A percentile compares a stretch with the other conserved stretches of the same genome.
These are phyloP conservation scores for Ibidorhyncha struthersii DNA, from an alignment of 2,113 vertebrate species.

Conservation along the genomic window DNA sequence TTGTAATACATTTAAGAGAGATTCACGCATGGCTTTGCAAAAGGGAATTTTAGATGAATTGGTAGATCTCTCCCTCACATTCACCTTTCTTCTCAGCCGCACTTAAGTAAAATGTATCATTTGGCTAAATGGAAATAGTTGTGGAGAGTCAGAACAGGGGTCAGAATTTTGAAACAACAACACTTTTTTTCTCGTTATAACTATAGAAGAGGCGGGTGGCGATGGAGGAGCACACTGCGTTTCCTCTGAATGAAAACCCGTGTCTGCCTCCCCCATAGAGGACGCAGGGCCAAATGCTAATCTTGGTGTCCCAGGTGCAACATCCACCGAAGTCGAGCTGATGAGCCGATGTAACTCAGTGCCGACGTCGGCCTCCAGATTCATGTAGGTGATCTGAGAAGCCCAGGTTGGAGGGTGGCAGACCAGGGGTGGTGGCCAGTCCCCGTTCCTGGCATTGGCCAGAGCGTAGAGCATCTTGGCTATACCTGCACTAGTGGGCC, in stretches of 20 bases:
- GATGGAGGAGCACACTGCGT: neutral
- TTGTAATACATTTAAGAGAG: constrained; percentile 70
- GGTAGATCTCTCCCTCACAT: constrained; percentile 34
- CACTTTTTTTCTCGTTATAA: neutral
- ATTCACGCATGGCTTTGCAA: constrained; percentile 46
- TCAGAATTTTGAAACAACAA: constrained; percentile 38
- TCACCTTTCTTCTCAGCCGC: constrained; percentile 50
- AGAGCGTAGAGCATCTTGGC: neutral
- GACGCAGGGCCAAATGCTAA: neutral
- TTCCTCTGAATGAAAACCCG: neutral
- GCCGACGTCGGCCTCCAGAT: neutral
- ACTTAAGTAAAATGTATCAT: constrained; percentile 54
- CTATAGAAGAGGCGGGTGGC: neutral
- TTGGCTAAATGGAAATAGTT: constrained; percentile 38
- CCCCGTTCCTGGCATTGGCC: neutral
- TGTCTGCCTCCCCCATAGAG: neutral
- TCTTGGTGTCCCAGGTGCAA: neutral
- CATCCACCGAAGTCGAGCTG: neutral
- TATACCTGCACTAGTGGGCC: neutral
- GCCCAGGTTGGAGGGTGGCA: neutral
- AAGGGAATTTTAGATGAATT: constrained; percentile 46
- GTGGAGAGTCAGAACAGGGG: neutral
- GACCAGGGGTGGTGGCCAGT: neutral
- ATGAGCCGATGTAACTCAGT: neutral
- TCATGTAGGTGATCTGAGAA: neutral